These are phyloP conservation scores for Drosophila obscura DNA, from an alignment of 1,140 invertebrate genomes.

Conservation along the genomic window DNA sequence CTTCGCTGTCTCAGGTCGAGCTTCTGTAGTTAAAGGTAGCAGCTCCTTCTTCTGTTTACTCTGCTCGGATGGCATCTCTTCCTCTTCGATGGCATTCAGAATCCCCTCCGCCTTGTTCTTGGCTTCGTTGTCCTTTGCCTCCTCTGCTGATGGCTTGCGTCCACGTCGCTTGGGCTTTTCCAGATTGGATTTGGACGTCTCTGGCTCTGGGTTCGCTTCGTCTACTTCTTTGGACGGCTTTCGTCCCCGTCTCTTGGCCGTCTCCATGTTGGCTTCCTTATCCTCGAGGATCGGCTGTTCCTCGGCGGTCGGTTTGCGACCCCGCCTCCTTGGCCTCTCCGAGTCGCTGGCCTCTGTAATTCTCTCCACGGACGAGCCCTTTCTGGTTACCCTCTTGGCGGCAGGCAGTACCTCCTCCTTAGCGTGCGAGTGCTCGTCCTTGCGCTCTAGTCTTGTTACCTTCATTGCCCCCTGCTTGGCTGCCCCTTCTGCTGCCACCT, in stretches of 20 bases:
- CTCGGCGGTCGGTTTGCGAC: conserved; percentile 19
- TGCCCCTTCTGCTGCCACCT: background rate
- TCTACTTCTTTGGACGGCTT: conserved; percentile 22
- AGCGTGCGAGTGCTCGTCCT: too few relatives aligned
- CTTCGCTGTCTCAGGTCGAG: background rate
- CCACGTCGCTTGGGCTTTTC: conserved; percentile 33
- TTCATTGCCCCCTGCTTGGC: background rate
- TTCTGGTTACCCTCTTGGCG: background rate
- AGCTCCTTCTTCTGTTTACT: background rate
- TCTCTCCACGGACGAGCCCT: background rate
- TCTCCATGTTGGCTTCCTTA: too few relatives aligned
- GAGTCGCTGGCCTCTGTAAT: background rate
- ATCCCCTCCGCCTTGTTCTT: background rate
- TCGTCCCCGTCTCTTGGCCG: conserved; percentile 5
- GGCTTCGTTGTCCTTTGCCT: background rate
- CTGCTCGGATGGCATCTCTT: background rate
- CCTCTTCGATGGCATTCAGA: background rate
- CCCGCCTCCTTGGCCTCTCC: conserved; percentile 1
- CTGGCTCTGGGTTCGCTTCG: background rate
- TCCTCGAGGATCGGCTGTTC: too few relatives aligned
- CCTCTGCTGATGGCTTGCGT: conserved; percentile 26
- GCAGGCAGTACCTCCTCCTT: background rate
- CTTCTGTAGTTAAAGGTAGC: background rate
- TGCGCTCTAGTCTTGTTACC: too few relatives aligned
- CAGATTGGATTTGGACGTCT: background rate